Evolutionary conservation across 2,797 vertebrate species (phyloP).

Genomic region (Anolis apletophallus): DNA sequence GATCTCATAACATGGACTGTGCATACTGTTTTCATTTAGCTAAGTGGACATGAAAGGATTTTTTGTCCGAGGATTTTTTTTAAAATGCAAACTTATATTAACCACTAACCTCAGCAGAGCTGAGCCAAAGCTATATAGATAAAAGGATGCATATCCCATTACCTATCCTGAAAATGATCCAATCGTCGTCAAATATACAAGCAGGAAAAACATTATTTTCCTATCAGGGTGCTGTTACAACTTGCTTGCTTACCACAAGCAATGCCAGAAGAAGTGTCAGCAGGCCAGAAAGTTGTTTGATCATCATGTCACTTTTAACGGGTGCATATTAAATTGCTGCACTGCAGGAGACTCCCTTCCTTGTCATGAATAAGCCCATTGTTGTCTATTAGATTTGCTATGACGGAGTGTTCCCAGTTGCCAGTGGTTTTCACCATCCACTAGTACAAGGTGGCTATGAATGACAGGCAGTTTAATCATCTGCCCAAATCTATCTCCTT

Average conservation of each 20-base stretch:
- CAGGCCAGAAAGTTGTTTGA: constrained; percentile 52
- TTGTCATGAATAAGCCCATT: constrained; percentile 46
- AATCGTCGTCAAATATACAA: constrained; percentile 29
- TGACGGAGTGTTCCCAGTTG: constrained; percentile 34
- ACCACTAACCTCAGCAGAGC: constrained; percentile 27
- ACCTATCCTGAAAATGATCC: constrained; percentile 40
- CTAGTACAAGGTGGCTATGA: constrained; percentile 1
- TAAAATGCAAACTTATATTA: constrained; percentile 41
- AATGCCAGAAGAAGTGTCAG: constrained; percentile 46
- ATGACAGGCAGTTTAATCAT: constrained; percentile 32
- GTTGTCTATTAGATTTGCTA: constrained; percentile 20
- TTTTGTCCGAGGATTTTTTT: constrained; percentile 11
- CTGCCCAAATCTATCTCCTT: not conserved
- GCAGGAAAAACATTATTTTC: constrained; percentile 33
- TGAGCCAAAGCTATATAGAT: constrained; percentile 28
- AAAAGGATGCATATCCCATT: constrained; percentile 33
- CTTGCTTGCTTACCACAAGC: constrained; percentile 57
- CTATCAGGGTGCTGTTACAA: constrained; percentile 59
- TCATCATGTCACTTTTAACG: constrained; percentile 58
- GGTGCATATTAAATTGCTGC: constrained; percentile 52
- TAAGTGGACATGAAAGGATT: constrained; percentile 29
- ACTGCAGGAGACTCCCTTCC: constrained; percentile 32
- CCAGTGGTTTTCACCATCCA: constrained; percentile 20
- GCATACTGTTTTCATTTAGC: constrained; percentile 30
- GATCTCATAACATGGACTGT: not conserved